These are phyloP conservation scores for Limnephilus marmoratus DNA, from an alignment of 2,888 invertebrate genomes.

Conservation along the genomic window DNA sequence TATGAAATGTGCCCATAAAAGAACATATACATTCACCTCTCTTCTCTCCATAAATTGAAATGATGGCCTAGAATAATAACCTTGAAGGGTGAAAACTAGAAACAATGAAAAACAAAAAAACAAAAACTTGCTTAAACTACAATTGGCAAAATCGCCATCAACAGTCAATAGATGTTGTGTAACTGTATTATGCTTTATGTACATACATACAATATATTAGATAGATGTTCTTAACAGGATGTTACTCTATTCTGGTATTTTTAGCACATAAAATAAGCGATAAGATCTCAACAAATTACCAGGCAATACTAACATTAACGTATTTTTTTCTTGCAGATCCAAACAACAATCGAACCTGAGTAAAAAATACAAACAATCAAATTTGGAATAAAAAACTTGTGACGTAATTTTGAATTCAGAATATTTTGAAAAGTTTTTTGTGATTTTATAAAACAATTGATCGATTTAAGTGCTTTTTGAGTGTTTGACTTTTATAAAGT, in stretches of 20 bases:
- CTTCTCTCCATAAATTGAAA: too few species aligned
- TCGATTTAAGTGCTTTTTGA: not conserved
- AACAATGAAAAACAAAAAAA: too few species aligned
- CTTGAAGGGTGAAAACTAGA: too few species aligned
- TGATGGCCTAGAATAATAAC: too few species aligned
- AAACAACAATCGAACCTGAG: not conserved
- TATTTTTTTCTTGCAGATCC: not conserved
- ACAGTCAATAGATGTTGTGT: not conserved
- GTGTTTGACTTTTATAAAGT: not conserved
- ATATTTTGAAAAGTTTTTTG: not conserved
- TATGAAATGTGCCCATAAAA: too few species aligned
- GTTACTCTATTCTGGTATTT: not conserved
- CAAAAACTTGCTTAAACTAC: not conserved
- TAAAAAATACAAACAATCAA: not conserved
- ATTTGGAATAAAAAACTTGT: not conserved
- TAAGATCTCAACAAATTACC: not conserved
- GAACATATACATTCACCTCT: too few species aligned
- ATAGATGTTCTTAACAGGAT: not conserved
- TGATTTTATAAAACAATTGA: not conserved
- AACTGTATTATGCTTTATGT: too few species aligned
- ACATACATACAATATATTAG: not conserved
- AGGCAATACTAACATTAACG: not conserved
- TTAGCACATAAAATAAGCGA: not conserved
- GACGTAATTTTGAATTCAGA: not conserved
- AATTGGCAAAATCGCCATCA: not conserved